Base-by-base conservation (phyloP, 1,140 invertebrate species). In the Aradophagus sp. region DNA sequence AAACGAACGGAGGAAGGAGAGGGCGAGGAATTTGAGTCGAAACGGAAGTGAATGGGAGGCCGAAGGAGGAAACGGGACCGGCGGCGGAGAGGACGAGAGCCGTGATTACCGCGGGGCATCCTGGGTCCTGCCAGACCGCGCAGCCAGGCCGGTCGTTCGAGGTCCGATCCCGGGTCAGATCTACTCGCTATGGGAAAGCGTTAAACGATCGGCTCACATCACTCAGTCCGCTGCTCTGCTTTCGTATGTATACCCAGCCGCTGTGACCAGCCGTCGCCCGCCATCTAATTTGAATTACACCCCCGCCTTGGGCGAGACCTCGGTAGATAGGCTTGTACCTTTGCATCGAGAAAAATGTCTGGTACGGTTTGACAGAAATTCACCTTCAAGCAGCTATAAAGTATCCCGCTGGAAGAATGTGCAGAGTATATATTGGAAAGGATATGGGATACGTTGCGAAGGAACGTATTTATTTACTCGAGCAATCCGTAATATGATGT, bases 161-260 rank as follows among this genome's bases (percentile, higher is more conserved):
- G 81, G 79, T 81, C 77, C 81, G 77, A 84, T 83, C 81, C 76
- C 81, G 77, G 81, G 82, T 84, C 84, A 84, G 83, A 84, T 83
- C 79, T 77, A 74, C 78, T 79, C 76, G 76, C 82, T 83, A 84
- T 85, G 83, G 83, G 83, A 85, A 85, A 84, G 80, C 73, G 75
- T 75, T 84, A 84, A 84, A 84, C 81, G 84, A 84, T 86, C 79
- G 83, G 83, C 84, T 86, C 84, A 84, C 84, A 86, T 84, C 84
- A 82, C 79, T 83, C 81, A 80, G 76, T 83, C 79, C 80, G 76
- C 75, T 74, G 79, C 80, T 81, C 80, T 80, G 76, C 74, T 83
- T 79, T 82, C 63, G 62, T 76, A 59, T 72, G 61, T 56, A 66
- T 61, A 31, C 56, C 56, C 32, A 32, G 7, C 45, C 53, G 16